Evolutionary conservation across 1,140 invertebrate genomes (phyloP).

Genomic region (Drosophila novamexicana): DNA sequence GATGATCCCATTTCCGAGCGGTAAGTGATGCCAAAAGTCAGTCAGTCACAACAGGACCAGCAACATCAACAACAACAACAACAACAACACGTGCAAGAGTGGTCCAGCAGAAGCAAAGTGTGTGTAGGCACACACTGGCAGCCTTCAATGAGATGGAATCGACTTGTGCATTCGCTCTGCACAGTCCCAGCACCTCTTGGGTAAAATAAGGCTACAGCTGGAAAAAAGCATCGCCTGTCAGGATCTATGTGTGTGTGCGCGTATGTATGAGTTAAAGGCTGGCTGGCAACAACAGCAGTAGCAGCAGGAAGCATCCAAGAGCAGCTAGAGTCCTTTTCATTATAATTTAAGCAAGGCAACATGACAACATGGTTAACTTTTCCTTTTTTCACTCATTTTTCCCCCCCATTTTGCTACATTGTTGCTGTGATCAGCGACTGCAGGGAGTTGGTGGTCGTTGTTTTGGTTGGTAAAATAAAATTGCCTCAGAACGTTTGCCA

Average conservation of each 20-base stretch:
- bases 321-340: constrained; percentile 78
- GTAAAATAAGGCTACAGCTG: constrained; percentile 66
- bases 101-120: constrained; percentile 40
- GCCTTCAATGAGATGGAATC: constrained; percentile 74
- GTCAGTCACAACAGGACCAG: constrained; percentile 59
- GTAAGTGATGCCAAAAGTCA: constrained; percentile 82
- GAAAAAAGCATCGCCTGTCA: constrained; percentile 25
- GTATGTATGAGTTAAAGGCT: constrained; percentile 37
- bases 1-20: constrained; percentile 84
- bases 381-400: constrained; percentile 54
- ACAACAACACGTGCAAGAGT: constrained; percentile 3
- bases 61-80: constrained; percentile 22
- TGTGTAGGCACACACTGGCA: constrained; percentile 43
- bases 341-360: constrained; percentile 82
- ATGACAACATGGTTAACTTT: constrained; percentile 82
- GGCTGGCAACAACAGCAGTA: constrained; percentile 14
- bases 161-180: constrained; percentile 69
- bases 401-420: constrained; percentile 15
- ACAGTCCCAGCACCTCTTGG: constrained; percentile 43
- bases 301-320: constrained; percentile 45
- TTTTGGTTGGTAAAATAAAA: constrained; percentile 65
- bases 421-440: constrained; percentile 74
- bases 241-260: constrained; percentile 24
- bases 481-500: constrained; percentile 78
- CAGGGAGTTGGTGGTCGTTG: constrained; percentile 48